These are phyloP conservation scores for Erpornis zantholeuca DNA, from an alignment of 2,113 vertebrate species.

Conservation along the genomic window DNA sequence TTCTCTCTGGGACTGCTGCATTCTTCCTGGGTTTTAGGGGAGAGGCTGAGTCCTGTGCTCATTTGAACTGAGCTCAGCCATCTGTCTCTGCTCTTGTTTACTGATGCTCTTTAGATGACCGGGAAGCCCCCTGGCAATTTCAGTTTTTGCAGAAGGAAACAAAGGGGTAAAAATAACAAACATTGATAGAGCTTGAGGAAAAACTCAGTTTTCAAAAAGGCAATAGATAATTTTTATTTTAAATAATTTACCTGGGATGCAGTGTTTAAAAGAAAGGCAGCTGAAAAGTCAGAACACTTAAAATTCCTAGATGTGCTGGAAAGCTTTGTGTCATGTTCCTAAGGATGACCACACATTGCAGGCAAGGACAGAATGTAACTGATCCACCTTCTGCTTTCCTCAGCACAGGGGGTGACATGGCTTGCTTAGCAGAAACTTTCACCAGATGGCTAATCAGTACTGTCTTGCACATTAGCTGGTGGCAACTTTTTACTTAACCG, in stretches of 20 bases:
- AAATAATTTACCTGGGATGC: neutral
- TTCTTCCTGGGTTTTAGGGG: neutral
- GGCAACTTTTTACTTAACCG: constrained; percentile 10
- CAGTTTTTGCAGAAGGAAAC: constrained; percentile 25
- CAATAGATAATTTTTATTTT: neutral
- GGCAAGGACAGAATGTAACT: constrained; percentile 29
- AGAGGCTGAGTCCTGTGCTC: neutral
- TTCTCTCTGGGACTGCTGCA: neutral
- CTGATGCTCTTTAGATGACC: constrained; percentile 59
- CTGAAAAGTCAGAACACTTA: neutral
- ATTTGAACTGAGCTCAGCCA: constrained; percentile 46
- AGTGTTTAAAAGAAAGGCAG: neutral
- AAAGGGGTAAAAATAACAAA: constrained; percentile 3
- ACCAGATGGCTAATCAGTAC: constrained; percentile 48
- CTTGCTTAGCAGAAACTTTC: constrained; percentile 39
- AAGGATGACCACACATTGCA: neutral
- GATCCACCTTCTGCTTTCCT: constrained; percentile 43
- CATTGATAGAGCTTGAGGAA: neutral
- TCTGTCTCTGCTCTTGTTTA: constrained; percentile 65
- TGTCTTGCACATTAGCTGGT: constrained; percentile 43
- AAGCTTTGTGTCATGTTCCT: neutral
- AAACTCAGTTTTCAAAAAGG: neutral
- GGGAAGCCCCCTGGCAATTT: constrained; percentile 36
- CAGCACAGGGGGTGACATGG: constrained; percentile 15
- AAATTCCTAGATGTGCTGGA: neutral